phyloP scores from a whole-genome alignment of 2,888 invertebrate genomes.

The Dichetophora obliterata region DNA sequence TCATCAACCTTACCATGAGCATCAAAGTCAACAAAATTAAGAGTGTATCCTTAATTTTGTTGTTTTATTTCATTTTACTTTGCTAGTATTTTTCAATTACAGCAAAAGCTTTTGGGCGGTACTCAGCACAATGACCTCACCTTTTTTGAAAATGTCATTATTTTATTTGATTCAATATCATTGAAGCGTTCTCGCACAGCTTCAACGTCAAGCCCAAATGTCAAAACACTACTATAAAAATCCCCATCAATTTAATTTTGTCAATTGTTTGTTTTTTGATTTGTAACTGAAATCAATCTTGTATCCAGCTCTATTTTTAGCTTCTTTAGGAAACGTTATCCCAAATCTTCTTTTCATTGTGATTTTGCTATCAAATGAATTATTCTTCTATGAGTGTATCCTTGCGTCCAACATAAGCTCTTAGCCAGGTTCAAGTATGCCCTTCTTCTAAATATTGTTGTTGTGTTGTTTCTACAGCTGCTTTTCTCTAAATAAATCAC shows the following conservation, averaged over 20 bases:
- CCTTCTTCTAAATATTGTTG: not conserved
- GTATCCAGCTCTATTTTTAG: not conserved
- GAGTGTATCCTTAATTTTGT: not conserved
- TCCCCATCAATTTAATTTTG: constrained; percentile 37
- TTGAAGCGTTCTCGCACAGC: not conserved
- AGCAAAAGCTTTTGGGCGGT: constrained; percentile 11
- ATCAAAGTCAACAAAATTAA: no score
- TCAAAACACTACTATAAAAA: constrained; percentile 6
- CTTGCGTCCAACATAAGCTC: not conserved
- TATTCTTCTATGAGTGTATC: not conserved
- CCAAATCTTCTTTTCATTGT: not conserved
- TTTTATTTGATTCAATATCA: constrained; percentile 22
- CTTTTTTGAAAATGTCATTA: constrained; percentile 34
- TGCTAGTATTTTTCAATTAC: constrained; percentile 18
- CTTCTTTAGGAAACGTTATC: not conserved
- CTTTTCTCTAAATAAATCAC: constrained; percentile 25
- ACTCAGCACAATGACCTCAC: not conserved
- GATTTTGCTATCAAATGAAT: not conserved
- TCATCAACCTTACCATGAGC: not conserved
- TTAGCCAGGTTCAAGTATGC: not conserved
- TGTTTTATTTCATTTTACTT: not conserved
- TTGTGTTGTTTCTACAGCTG: not conserved
- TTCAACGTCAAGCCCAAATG: not conserved
- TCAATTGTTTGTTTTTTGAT: constrained; percentile 45
- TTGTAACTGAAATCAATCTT: constrained; percentile 44